Evolutionary conservation across 2,888 invertebrate species (phyloP).

Genomic region (Cephus nigrinus): DNA sequence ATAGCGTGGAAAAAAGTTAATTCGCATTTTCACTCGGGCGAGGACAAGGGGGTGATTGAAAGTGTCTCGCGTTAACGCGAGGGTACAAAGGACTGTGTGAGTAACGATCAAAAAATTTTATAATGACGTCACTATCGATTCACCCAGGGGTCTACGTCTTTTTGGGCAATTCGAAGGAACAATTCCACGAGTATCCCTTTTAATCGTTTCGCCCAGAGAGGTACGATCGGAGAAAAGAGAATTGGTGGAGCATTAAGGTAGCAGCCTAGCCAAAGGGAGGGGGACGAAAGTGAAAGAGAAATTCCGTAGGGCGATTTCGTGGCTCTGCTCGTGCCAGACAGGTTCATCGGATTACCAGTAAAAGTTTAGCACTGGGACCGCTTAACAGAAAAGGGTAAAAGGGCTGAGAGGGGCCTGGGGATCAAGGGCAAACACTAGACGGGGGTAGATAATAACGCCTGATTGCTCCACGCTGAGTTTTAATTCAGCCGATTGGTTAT

Average conservation of each 20-base stretch:
- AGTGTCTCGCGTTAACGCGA: conserved; percentile 19
- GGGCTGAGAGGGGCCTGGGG: not conserved
- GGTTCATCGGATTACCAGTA: not conserved
- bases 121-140: conserved; percentile 52
- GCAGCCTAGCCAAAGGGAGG: not conserved
- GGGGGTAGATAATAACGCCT: not conserved
- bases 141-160: not conserved
- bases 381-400: not conserved
- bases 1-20: conserved; percentile 50
- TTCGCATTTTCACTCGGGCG: conserved; percentile 53
- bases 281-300: not conserved
- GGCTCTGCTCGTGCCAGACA: not conserved
- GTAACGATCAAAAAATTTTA: conserved; percentile 46
- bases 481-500: not conserved
- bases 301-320: not conserved
- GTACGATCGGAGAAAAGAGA: not conserved
- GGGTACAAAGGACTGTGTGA: conserved; percentile 9
- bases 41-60: conserved; percentile 34
- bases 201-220: not conserved
- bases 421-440: not conserved
- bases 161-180: not conserved
- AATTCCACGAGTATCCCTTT: not conserved
- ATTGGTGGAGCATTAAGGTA: not conserved
- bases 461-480: not conserved
- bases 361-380: not conserved